phyloP scores from a whole-genome alignment of 2,797 vertebrate genomes.

The Saxicola maurus region DNA sequence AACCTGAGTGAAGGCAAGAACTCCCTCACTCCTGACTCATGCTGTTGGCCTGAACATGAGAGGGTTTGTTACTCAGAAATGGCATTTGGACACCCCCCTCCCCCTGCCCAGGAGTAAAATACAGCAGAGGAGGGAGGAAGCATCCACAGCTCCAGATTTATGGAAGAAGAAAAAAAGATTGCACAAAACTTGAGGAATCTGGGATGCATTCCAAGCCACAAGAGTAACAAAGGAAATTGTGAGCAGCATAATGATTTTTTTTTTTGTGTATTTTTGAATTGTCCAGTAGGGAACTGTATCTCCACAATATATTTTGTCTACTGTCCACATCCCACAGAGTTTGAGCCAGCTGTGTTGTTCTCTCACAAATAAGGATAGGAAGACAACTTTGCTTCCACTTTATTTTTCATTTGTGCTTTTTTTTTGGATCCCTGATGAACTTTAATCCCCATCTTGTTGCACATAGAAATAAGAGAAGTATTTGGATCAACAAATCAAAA shows the following conservation, averaged over 20 bases:
- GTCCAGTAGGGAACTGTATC: background rate
- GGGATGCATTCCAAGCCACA: background rate
- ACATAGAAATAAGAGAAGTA: background rate
- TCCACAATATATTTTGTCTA: background rate
- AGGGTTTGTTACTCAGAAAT: background rate
- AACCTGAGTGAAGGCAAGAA: background rate
- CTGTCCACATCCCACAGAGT: background rate
- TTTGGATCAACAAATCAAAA: background rate
- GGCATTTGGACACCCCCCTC: background rate
- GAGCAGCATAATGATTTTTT: background rate
- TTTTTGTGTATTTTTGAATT: background rate
- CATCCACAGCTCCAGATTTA: background rate
- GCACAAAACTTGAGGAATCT: background rate
- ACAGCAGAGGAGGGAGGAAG: background rate
- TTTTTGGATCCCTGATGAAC: background rate
- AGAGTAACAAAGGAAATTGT: background rate
- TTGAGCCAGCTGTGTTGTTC: background rate
- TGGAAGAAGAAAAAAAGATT: background rate
- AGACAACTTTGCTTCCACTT: background rate
- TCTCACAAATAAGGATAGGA: background rate
- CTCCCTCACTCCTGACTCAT: constrained; percentile 6
- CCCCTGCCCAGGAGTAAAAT: background rate
- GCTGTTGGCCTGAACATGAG: accelerated
- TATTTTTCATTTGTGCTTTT: accelerated
- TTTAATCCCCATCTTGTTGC: background rate